Evolutionary conservation across 2,113 vertebrate genomes (phyloP).

Genomic region (Cyprinodon variegatus): DNA sequence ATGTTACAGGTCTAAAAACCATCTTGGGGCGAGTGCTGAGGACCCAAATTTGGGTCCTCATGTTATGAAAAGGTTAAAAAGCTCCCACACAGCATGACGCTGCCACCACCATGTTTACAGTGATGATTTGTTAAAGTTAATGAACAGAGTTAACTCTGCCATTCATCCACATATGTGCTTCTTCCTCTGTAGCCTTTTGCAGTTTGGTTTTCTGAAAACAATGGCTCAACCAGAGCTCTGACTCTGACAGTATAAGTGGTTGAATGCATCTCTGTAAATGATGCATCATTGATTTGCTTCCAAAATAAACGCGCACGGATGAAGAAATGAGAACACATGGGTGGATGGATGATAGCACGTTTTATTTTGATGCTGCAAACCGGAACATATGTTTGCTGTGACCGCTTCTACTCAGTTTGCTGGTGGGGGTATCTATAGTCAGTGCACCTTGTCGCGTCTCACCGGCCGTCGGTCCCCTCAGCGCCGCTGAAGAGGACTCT

Average conservation of each 20-base stretch:
- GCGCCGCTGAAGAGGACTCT: conserved; percentile 34
- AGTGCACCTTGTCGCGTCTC: conserved; percentile 52
- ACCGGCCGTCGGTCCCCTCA: conserved; percentile 49
- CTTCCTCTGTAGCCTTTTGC: background rate
- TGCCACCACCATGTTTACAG: background rate
- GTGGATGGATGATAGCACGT: background rate
- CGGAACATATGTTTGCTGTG: conserved; percentile 25
- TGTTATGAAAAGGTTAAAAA: too few relatives aligned
- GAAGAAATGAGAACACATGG: background rate
- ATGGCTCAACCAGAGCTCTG: background rate
- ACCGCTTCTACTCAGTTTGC: conserved; percentile 2
- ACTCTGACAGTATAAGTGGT: too few relatives aligned
- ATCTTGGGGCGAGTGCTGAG: too few relatives aligned
- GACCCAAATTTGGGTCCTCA: too few relatives aligned
- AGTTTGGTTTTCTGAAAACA: background rate
- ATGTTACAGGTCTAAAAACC: too few relatives aligned
- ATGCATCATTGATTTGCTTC: too few relatives aligned
- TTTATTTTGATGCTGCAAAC: conserved; percentile 55
- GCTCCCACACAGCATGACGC: background rate
- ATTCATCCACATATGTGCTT: background rate
- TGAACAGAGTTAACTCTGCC: background rate
- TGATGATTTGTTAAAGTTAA: background rate
- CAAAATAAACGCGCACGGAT: background rate
- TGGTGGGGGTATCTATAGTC: conserved; percentile 26
- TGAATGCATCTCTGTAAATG: too few relatives aligned